Conservation (phyloP, 1,140 invertebrate genomes). For the Drosophila seguyi region DNA sequence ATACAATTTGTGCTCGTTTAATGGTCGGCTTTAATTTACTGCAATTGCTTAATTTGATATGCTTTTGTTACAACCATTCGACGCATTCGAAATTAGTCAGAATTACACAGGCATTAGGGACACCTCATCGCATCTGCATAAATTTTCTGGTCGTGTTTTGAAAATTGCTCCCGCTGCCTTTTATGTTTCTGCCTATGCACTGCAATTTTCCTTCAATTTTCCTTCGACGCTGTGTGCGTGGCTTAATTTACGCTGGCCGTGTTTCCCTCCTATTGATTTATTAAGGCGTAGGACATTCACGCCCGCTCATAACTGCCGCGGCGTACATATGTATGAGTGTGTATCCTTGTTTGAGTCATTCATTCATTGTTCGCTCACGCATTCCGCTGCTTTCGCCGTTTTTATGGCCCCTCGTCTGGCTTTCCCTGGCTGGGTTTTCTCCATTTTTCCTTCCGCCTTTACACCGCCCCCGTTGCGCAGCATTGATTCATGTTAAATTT, state of each 20-base stretch:
- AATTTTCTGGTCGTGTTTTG: conserved; percentile 20
- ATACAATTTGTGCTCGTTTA: neutral
- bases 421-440: conserved; percentile 4
- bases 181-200: conserved; percentile 21
- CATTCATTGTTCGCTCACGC: conserved; percentile 53
- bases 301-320: conserved; percentile 37
- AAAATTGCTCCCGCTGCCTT: conserved; percentile 18
- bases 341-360: conserved; percentile 34
- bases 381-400: conserved; percentile 28
- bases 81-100: conserved; percentile 32
- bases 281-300: conserved; percentile 44
- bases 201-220: conserved; percentile 46
- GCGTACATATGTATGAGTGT: conserved; percentile 6
- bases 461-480: neutral
- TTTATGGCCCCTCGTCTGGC: conserved; percentile 33
- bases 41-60: conserved; percentile 31
- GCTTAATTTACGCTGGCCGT: conserved; percentile 31
- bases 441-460: conserved; percentile 7
- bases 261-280: conserved; percentile 49
- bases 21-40: conserved; percentile 6
- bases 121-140: conserved; percentile 54
- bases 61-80: conserved; percentile 12
- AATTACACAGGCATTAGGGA: conserved; percentile 37
- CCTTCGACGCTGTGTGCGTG: conserved; percentile 1
- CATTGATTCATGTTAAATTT: conserved; percentile 77